These are phyloP conservation scores for Homarus americanus DNA, from an alignment of 1,140 invertebrate genomes.

Conservation along the genomic window DNA sequence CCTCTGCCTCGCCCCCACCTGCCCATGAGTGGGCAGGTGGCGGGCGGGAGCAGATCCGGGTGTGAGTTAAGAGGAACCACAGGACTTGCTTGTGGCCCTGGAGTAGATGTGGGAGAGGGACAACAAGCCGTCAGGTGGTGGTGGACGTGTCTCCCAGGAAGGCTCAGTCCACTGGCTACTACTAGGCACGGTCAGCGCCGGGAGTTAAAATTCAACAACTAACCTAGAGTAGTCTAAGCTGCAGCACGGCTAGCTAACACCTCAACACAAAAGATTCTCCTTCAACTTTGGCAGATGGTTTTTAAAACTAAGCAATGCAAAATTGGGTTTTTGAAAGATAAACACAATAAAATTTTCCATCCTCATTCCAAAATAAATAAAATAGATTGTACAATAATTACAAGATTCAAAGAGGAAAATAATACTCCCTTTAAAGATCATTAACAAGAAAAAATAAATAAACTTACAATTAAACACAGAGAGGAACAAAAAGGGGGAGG, in stretches of 20 bases:
- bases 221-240: constrained; percentile 67
- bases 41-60: neutral
- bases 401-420: constrained; percentile 17
- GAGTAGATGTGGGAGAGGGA: neutral
- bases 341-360: constrained; percentile 49
- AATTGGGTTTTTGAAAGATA: constrained; percentile 44
- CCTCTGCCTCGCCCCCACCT: constrained; percentile 2
- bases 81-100: neutral
- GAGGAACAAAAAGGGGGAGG: constrained; percentile 14
- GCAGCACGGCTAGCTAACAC: constrained; percentile 62
- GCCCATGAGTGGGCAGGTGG: neutral
- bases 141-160: neutral
- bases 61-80: neutral
- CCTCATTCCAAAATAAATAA: constrained; percentile 50
- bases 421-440: neutral
- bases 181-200: constrained; percentile 43
- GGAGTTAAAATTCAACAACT: constrained; percentile 28
- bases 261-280: constrained; percentile 63
- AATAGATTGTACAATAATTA: constrained; percentile 15
- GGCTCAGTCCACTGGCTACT: constrained; percentile 11
- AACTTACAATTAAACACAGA: constrained; percentile 22
- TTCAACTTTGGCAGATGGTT: constrained; percentile 25
- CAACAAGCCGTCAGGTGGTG: neutral
- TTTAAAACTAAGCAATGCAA: constrained; percentile 53
- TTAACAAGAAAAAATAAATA: constrained; percentile 25